A percentile compares a stretch with the other conserved stretches of the same genome.
These are phyloP conservation scores for Chelmon rostratus DNA, from an alignment of 2,797 vertebrate genomes.

Conservation along the genomic window DNA sequence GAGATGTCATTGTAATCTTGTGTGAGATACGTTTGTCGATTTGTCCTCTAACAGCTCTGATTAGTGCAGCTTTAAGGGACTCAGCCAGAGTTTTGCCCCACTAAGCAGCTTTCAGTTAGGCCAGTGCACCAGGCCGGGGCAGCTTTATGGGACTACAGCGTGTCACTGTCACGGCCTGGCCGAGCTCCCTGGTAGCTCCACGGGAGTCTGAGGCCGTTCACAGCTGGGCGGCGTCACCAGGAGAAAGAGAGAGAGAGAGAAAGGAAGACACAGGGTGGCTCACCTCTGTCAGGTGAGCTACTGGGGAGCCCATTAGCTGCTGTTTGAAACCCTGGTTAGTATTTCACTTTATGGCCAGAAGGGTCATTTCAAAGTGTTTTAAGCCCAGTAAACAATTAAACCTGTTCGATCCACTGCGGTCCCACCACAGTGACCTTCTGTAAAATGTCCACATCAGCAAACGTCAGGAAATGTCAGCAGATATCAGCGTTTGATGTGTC, in stretches of 20 bases:
- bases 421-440: slow-evolving; percentile 15
- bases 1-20: slow-evolving; percentile 61
- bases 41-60: slow-evolving; percentile 76
- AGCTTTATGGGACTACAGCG: slow-evolving; percentile 56
- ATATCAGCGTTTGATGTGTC: slow-evolving; percentile 33
- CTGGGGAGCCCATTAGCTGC: not conserved
- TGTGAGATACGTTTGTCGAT: slow-evolving; percentile 57
- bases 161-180: slow-evolving; percentile 70
- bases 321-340: not conserved
- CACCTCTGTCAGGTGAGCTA: too few relatives aligned
- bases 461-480: slow-evolving; percentile 48
- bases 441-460: slow-evolving; percentile 39
- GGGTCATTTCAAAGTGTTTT: slow-evolving; percentile 11
- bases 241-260: slow-evolving; percentile 11
- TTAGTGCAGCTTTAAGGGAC: slow-evolving; percentile 82
- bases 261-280: too few relatives aligned
- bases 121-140: slow-evolving; percentile 47
- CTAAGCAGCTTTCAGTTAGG: slow-evolving; percentile 81
- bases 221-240: slow-evolving; percentile 8
- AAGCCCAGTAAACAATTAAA: slow-evolving; percentile 24
- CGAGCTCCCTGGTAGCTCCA: slow-evolving; percentile 32
- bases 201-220: slow-evolving; percentile 26
- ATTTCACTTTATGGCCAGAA: not conserved
- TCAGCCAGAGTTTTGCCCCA: slow-evolving; percentile 67
- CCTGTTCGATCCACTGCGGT: not conserved